Conservation (phyloP, 2,888 invertebrate species). For the Anoplius nigerrimus region DNA sequence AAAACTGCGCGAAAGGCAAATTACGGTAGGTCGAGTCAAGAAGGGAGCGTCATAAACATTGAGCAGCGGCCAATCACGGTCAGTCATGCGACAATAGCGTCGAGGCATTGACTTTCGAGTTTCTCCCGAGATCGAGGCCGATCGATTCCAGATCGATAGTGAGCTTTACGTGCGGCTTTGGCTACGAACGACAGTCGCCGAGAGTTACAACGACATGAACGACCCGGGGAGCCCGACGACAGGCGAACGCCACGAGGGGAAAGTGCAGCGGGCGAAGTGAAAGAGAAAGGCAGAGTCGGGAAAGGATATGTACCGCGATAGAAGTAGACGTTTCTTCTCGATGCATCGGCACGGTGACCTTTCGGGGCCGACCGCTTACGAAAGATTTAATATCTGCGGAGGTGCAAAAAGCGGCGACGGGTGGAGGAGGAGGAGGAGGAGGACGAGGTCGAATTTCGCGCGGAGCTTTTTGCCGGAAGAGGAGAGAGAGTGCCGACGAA, state of each 20-base stretch:
- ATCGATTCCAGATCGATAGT: background rate
- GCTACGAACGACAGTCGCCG: too few relatives aligned
- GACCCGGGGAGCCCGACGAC: background rate
- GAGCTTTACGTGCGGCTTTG: background rate
- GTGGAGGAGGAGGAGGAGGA: too few relatives aligned
- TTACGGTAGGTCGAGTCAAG: background rate
- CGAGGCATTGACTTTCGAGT: slow-evolving; percentile 8
- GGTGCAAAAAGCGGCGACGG: too few relatives aligned
- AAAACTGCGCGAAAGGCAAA: background rate
- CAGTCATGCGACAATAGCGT: background rate
- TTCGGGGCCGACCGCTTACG: slow-evolving; percentile 48
- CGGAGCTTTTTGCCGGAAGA: too few relatives aligned
- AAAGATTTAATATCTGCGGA: slow-evolving; percentile 37
- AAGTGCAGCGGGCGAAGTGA: slow-evolving; percentile 1
- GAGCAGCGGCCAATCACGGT: background rate
- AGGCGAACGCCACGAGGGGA: background rate
- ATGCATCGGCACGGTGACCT: slow-evolving; percentile 52
- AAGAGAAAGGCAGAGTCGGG: slow-evolving; percentile 4
- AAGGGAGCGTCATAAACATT: background rate
- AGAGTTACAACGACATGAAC: background rate
- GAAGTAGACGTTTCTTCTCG: slow-evolving; percentile 12
- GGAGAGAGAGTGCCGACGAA: too few relatives aligned
- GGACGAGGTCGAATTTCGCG: too few relatives aligned
- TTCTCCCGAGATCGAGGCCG: background rate
- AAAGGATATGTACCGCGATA: background rate